phyloP scores from a whole-genome alignment of 2,888 invertebrate species.

The Plebejus argus region DNA sequence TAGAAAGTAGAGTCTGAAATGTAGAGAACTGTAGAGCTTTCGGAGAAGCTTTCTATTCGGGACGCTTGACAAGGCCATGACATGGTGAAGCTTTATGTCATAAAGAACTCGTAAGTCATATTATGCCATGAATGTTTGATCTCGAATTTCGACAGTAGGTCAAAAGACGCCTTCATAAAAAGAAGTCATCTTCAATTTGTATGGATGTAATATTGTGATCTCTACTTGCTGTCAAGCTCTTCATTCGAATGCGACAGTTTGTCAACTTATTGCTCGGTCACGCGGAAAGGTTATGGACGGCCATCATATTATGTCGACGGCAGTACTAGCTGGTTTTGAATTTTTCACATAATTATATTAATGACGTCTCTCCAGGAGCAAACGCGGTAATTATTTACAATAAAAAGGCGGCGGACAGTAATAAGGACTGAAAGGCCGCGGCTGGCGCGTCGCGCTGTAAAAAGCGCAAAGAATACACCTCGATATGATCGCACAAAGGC shows the following conservation, averaged over 20 bases:
- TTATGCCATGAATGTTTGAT: background rate
- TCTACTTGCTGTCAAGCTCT: background rate
- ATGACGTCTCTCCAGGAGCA: background rate
- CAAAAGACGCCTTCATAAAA: background rate
- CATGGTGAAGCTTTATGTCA: background rate
- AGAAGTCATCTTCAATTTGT: background rate
- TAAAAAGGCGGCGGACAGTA: conserved; percentile 74
- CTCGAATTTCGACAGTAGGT: background rate
- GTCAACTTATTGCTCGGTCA: conserved; percentile 1
- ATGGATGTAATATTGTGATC: background rate
- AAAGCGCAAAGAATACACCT: conserved; percentile 81
- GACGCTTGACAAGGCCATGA: background rate
- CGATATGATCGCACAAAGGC: conserved; percentile 81
- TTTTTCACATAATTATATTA: background rate
- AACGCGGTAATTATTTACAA: conserved; percentile 69
- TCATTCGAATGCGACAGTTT: background rate
- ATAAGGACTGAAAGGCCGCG: conserved; percentile 70
- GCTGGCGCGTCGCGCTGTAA: conserved; percentile 69
- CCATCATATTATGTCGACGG: background rate
- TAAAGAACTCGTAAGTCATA: no score
- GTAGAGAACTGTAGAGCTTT: no score
- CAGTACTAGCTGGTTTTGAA: background rate
- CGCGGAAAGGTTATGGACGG: background rate
- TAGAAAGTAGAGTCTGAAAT: background rate
- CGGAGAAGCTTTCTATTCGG: no score